These are phyloP conservation scores for Coregonus ussuriensis DNA, from an alignment of 2,797 vertebrate genomes.

Conservation along the genomic window DNA sequence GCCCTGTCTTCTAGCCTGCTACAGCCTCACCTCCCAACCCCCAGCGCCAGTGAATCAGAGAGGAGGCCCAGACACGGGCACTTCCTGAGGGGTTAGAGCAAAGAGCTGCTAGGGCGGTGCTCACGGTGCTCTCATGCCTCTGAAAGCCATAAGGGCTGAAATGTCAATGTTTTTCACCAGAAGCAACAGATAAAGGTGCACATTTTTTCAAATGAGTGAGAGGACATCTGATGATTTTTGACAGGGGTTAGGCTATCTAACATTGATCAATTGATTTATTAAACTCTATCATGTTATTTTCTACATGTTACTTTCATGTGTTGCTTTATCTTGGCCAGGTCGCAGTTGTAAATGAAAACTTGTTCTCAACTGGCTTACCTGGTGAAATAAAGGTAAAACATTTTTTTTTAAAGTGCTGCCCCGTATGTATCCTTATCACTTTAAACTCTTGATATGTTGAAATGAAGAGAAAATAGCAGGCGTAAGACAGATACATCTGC, in stretches of 20 bases:
- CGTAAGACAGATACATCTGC: slow-evolving; percentile 9
- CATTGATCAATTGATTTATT: not conserved
- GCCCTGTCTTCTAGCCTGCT: slow-evolving; percentile 35
- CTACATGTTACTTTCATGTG: slow-evolving; percentile 5
- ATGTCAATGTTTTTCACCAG: not conserved
- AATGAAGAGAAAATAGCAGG: not conserved
- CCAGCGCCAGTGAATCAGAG: not conserved
- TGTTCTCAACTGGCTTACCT: too few relatives aligned
- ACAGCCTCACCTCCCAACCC: slow-evolving; percentile 43
- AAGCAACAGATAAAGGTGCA: not conserved
- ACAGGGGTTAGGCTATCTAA: not conserved
- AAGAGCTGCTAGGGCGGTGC: not conserved
- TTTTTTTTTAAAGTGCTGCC: not conserved
- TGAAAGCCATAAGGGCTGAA: not conserved
- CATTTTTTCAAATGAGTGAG: not conserved
- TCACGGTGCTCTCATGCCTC: too few relatives aligned
- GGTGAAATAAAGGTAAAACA: too few relatives aligned
- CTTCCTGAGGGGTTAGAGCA: not conserved
- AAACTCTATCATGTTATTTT: slow-evolving; percentile 10
- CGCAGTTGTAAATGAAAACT: too few relatives aligned
- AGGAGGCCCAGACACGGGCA: slow-evolving; percentile 9
- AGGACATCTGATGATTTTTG: not conserved
- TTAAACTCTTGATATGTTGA: not conserved
- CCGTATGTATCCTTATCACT: not conserved
- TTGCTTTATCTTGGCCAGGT: too few relatives aligned